Evolutionary conservation across 2,113 vertebrate species (phyloP).

Genomic region (Oenanthe oenanthe): DNA sequence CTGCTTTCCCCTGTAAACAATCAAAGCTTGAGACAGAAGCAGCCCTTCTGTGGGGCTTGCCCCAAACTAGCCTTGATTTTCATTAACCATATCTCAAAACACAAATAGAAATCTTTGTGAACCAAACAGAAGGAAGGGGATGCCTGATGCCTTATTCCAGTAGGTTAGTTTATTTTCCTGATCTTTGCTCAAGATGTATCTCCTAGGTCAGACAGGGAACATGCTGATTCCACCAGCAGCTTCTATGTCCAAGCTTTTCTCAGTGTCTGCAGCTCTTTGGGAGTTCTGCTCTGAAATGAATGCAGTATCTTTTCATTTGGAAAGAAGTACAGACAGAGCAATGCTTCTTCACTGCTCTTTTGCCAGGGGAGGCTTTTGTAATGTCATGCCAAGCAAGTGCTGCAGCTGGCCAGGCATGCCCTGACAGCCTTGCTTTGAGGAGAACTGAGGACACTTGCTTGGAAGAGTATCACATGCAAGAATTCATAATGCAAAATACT

Average conservation of each 20-base stretch:
- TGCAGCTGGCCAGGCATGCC: background rate
- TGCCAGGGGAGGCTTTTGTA: conserved; percentile 75
- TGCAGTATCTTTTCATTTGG: conserved; percentile 78
- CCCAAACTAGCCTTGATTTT: background rate
- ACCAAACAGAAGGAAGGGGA: background rate
- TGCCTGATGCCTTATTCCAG: background rate
- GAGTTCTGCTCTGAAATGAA: conserved; percentile 64
- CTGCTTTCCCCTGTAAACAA: background rate
- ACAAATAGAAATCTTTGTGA: background rate
- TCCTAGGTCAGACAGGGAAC: background rate
- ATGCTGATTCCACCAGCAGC: background rate
- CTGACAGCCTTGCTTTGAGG: background rate
- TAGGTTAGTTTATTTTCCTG: background rate
- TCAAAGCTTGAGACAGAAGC: background rate
- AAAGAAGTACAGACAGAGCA: conserved; percentile 63
- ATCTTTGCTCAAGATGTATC: background rate
- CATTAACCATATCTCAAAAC: background rate
- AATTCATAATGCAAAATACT: background rate
- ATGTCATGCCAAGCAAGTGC: conserved; percentile 69
- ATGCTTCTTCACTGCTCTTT: conserved; percentile 83
- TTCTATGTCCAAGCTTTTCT: background rate
- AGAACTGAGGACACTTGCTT: background rate
- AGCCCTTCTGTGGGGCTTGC: background rate
- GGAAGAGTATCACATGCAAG: background rate
- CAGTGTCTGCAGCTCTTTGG: background rate